Evolutionary conservation across 2,113 vertebrate genomes (phyloP).

Genomic region (Lycaon pictus): DNA sequence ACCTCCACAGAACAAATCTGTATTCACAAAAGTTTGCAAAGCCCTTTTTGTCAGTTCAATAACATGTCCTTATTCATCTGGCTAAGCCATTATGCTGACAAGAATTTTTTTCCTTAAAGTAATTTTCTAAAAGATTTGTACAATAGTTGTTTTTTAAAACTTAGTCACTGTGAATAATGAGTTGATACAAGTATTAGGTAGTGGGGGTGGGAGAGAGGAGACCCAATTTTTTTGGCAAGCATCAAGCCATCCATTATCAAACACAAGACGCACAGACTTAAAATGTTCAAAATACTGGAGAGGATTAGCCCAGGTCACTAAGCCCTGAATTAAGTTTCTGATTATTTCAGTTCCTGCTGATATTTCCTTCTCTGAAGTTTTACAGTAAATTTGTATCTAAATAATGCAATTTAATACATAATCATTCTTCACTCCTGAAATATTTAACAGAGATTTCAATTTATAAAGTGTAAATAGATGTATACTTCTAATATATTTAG

Average conservation of each 20-base stretch:
- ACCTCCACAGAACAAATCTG: not conserved
- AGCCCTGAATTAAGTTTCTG: not conserved
- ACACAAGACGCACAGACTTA: not conserved
- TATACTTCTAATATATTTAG: not conserved
- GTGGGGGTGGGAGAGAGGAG: not conserved
- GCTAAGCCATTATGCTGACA: not conserved
- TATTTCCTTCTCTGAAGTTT: slow-evolving; percentile 4
- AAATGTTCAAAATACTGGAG: not conserved
- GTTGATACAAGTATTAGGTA: not conserved
- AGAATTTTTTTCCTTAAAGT: not conserved
- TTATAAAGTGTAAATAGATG: not conserved
- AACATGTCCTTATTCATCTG: not conserved
- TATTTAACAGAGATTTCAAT: slow-evolving; percentile 24
- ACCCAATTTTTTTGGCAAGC: not conserved
- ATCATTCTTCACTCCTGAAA: not conserved
- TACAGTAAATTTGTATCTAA: not conserved
- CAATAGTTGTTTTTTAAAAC: not conserved
- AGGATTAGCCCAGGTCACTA: not conserved
- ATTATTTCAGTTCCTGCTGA: not conserved
- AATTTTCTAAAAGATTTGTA: not conserved
- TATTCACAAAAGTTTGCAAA: not conserved
- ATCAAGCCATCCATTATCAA: not conserved
- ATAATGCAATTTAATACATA: not conserved
- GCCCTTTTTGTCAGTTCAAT: not conserved
- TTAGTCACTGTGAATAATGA: slow-evolving; percentile 26